phyloP scores from a whole-genome alignment of 2,797 vertebrate species.

The Takifugu rubripes region DNA sequence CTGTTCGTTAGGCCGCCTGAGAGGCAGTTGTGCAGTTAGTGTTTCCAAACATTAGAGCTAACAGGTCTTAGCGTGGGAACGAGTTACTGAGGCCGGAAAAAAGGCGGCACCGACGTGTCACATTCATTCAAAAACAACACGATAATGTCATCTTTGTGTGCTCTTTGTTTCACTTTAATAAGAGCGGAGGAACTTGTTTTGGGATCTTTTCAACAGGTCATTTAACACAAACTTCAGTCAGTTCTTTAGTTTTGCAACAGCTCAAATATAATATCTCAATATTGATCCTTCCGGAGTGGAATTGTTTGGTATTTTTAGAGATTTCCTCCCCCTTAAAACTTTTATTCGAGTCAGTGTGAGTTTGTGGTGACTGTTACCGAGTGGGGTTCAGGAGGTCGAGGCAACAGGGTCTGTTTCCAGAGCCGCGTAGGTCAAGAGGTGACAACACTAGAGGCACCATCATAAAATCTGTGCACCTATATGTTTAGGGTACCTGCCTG shows the following conservation, averaged over 20 bases:
- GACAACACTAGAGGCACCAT: too few relatives aligned
- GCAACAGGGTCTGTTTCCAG: too few relatives aligned
- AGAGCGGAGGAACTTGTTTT: too few relatives aligned
- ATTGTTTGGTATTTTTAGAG: not conserved
- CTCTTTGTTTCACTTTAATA: too few relatives aligned
- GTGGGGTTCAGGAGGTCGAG: too few relatives aligned
- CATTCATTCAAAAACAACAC: conserved; percentile 25
- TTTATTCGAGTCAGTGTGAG: not conserved
- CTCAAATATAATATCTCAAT: not conserved
- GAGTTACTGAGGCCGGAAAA: conserved; percentile 10
- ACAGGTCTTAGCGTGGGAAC: conserved; percentile 46
- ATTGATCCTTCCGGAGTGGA: not conserved
- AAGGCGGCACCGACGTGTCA: too few relatives aligned
- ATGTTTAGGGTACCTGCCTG: not conserved
- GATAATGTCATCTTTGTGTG: conserved; percentile 36
- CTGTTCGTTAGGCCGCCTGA: conserved; percentile 27
- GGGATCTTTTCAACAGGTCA: too few relatives aligned
- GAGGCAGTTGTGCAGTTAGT: conserved; percentile 34
- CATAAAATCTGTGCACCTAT: too few relatives aligned
- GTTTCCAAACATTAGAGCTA: conserved; percentile 30
- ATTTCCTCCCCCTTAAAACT: not conserved
- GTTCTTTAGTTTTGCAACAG: too few relatives aligned
- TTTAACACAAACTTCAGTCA: too few relatives aligned
- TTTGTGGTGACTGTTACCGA: not conserved
- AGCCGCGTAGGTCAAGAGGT: too few relatives aligned